Evolutionary conservation across 2,797 vertebrate genomes (phyloP).

Genomic region (Micromesistius poutassou): DNA sequence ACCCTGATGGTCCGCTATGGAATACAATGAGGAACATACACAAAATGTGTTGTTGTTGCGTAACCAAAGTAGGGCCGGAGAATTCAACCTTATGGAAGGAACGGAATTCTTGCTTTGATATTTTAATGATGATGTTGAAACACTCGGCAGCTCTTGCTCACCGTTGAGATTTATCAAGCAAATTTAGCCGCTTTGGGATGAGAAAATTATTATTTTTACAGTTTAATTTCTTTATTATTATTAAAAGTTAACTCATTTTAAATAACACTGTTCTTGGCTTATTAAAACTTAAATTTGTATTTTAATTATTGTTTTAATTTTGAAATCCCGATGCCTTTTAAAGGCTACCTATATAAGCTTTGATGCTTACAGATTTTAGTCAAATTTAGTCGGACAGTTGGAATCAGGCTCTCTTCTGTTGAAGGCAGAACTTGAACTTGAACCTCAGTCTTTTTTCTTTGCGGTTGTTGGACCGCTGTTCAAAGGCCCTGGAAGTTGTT

Average conservation of each 20-base stretch:
- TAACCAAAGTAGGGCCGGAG: constrained; percentile 21
- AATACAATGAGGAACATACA: constrained; percentile 69
- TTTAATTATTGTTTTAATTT: neutral
- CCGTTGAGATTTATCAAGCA: too few species aligned
- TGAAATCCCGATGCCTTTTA: neutral
- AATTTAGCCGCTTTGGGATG: too few species aligned
- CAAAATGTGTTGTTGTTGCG: constrained; percentile 38
- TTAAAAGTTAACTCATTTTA: neutral
- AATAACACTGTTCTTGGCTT: too few species aligned
- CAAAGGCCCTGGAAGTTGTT: constrained; percentile 24
- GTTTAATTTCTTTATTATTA: neutral
- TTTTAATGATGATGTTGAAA: neutral
- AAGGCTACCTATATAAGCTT: neutral
- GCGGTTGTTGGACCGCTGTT: constrained; percentile 46
- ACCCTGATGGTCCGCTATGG: constrained; percentile 65
- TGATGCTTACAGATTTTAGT: constrained; percentile 4
- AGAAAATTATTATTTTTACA: neutral
- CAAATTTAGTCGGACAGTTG: constrained; percentile 8
- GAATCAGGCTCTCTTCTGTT: constrained; percentile 17
- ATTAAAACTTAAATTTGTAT: too few species aligned
- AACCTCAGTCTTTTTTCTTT: constrained; percentile 52
- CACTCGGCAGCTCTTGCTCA: too few species aligned
- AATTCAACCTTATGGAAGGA: neutral
- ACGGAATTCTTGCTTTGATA: neutral
- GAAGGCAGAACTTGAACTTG: constrained; percentile 39